Conservation (phyloP, 2,797 vertebrate genomes). For the Pantherophis alleghaniensis region DNA sequence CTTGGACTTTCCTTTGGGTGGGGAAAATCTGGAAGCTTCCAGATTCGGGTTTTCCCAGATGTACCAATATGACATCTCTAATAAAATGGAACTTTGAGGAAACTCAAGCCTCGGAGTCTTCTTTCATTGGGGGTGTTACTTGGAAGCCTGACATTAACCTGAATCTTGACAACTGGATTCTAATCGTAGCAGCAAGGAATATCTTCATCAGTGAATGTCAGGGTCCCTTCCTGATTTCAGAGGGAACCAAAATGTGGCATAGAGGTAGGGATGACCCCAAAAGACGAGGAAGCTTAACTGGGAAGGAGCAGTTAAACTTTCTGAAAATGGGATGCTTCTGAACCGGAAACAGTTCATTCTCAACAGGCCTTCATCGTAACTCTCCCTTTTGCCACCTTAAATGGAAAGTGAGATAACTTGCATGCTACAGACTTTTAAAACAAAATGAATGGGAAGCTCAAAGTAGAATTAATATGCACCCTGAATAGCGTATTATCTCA, state of each 20-base stretch:
- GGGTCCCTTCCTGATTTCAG: background rate
- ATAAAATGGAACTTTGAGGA: too few species aligned
- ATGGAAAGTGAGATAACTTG: background rate
- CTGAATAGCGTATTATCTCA: background rate
- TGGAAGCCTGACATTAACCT: too few species aligned
- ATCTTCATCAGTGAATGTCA: background rate
- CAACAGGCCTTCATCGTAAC: background rate
- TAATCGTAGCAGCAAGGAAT: background rate
- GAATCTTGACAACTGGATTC: background rate
- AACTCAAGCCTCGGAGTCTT: too few species aligned
- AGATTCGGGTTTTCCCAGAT: too few species aligned
- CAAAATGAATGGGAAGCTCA: background rate
- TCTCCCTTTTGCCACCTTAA: background rate
- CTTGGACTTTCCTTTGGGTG: too few species aligned
- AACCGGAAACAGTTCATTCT: background rate
- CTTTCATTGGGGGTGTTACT: too few species aligned
- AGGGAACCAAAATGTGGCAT: background rate
- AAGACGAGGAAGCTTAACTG: background rate
- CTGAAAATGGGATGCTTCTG: background rate
- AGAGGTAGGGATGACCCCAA: background rate
- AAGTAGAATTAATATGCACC: background rate
- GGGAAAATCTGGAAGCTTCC: too few species aligned
- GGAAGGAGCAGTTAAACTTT: background rate
- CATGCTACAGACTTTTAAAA: too few species aligned
- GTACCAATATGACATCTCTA: too few species aligned